phyloP scores from a whole-genome alignment of 2,113 vertebrate genomes.

The Arenaria interpres region DNA sequence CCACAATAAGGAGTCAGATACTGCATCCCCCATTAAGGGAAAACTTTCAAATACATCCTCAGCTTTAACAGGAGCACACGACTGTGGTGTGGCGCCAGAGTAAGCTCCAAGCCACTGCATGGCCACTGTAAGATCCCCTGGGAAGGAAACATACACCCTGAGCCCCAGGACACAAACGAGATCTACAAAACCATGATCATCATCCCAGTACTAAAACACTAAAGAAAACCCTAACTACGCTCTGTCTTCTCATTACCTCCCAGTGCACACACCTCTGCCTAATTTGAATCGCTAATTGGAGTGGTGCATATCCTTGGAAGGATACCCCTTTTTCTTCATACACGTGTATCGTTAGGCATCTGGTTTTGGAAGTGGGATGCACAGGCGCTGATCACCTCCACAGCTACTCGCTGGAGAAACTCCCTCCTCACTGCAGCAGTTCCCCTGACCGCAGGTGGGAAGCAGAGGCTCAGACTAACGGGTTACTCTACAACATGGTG shows the following conservation, averaged over 20 bases:
- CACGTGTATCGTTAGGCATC: background rate
- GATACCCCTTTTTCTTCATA: background rate
- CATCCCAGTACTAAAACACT: background rate
- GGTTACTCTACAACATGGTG: background rate
- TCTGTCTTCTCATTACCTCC: background rate
- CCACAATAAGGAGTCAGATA: background rate
- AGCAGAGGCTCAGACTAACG: background rate
- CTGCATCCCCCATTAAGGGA: background rate
- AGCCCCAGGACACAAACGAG: background rate
- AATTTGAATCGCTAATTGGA: background rate
- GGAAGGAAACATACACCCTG: background rate
- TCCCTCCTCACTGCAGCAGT: background rate
- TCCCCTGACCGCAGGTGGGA: background rate
- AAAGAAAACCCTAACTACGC: background rate
- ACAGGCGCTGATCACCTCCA: background rate
- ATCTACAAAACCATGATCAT: background rate
- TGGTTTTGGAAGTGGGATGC: background rate
- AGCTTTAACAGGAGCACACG: background rate
- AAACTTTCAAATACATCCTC: background rate
- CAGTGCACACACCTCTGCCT: background rate
- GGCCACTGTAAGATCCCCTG: background rate
- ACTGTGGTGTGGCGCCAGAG: background rate
- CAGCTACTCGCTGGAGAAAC: fast-evolving
- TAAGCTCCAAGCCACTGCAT: fast-evolving
- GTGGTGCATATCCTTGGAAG: background rate